Base-by-base conservation (phyloP, 2,888 invertebrate species). In the Pediacus dermestoides region DNA sequence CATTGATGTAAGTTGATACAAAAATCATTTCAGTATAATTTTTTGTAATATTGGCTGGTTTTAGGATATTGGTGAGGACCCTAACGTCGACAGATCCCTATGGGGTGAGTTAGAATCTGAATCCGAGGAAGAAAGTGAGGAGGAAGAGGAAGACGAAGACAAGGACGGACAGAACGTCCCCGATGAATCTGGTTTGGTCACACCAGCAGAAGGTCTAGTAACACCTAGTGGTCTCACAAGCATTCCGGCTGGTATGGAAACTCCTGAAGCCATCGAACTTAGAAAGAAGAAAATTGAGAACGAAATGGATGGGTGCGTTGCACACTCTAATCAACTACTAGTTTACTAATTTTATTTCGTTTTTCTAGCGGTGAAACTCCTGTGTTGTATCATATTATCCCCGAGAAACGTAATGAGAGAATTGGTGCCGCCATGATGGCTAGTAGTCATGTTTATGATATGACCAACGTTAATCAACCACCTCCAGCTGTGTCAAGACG, bases 91-190 rank as follows among this genome's bases (percentile, higher is more conserved):
- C 60, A 82, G 90, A 44, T 86, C 88, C 2, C 81, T 89, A 67
- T 99, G 99, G 99, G 99, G 97, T 50, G 97, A 97, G 65, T 73
- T 97, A 37, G 94, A 94, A 67, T 91, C 91, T 0, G 94, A 94
- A 65, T 86, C 86, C 6, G 88, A 88, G 56, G 82, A 82, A 60
- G 84, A 82, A 14, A 72, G 70, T 46, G 81, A 81, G 66, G 85
- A 84, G 58, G 85, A 83, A 34, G 76, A 78, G 37, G 81, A 81
- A 42, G 79, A 80, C 34, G 81, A 81, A 35, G 83, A 81, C 37
- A 84, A 84, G 43, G 77, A 81, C 42, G 48, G 73, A 14, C 55
- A 77, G 50, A 73, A 71, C 27, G 70, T 73, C 14, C 71, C 75
- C 16, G 89, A 88, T 57, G 82, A 85, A 34, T 85, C 85, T 22